Conservation (phyloP, 1,140 invertebrate species). For the Xylocopa sonorina region DNA sequence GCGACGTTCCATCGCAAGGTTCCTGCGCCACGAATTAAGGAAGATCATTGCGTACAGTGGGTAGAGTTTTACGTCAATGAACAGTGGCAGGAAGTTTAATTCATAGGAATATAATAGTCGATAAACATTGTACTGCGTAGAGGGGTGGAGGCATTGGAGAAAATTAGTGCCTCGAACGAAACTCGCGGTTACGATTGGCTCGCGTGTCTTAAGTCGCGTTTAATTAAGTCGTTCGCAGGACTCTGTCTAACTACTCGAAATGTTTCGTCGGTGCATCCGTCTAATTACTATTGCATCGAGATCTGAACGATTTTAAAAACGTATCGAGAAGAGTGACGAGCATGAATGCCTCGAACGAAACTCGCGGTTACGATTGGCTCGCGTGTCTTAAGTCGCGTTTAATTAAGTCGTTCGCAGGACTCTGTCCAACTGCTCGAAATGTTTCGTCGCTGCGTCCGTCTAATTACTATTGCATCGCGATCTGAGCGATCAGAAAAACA, state of each 20-base stretch:
- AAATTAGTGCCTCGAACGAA: slow-evolving; percentile 18
- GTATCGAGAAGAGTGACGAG: too few relatives aligned
- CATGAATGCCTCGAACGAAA: slow-evolving; percentile 15
- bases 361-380: slow-evolving; percentile 1
- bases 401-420: slow-evolving; percentile 4
- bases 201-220: not conserved
- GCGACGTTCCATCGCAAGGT: too few relatives aligned
- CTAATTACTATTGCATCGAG: not conserved
- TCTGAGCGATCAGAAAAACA: too few relatives aligned
- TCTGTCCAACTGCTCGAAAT: slow-evolving; percentile 4
- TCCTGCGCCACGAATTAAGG: too few relatives aligned
- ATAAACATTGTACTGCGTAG: not conserved
- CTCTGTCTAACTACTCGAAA: slow-evolving; percentile 3
- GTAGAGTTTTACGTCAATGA: too few relatives aligned
- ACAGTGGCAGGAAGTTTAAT: too few relatives aligned
- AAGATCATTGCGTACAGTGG: too few relatives aligned
- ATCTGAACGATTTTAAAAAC: not conserved
- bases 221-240: slow-evolving; percentile 7
- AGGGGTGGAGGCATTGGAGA: not conserved
- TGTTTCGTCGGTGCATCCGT: slow-evolving; percentile 1
- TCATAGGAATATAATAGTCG: too few relatives aligned
- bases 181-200: slow-evolving; percentile 3
- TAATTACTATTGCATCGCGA: not conserved
- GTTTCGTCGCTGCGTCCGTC: slow-evolving; percentile 1
- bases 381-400: not conserved